These are phyloP conservation scores for Apocrypta bakeri DNA, from an alignment of 1,140 invertebrate species.

Conservation along the genomic window DNA sequence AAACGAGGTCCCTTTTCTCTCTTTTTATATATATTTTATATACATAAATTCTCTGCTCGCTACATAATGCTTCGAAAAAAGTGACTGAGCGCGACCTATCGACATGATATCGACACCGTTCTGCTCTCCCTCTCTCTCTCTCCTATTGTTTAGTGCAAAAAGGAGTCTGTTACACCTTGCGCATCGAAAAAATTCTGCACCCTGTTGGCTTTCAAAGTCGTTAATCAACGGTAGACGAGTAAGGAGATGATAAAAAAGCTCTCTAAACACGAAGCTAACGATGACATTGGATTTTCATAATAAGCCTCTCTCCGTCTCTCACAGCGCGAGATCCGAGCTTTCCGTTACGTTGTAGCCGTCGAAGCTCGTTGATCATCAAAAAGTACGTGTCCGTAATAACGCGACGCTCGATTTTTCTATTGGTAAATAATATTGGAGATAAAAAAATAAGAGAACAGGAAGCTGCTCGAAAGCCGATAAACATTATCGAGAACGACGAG, in stretches of 20 bases:
- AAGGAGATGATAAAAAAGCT: constrained; percentile 1
- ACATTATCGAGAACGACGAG: constrained; percentile 4
- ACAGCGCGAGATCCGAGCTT: too few species aligned
- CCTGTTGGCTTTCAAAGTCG: background rate
- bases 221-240: background rate
- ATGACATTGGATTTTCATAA: background rate
- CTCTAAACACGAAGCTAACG: constrained; percentile 1
- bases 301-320: too few species aligned
- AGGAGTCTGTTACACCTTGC: background rate
- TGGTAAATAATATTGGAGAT: too few species aligned
- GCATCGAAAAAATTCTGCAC: background rate
- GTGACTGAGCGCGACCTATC: constrained; percentile 3
- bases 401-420: too few species aligned
- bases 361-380: background rate
- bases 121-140: background rate
- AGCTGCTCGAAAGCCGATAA: constrained; percentile 2
- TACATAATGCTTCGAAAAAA: constrained; percentile 7
- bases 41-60: too few species aligned
- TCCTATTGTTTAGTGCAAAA: background rate
- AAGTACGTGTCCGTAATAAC: too few species aligned
- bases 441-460: background rate
- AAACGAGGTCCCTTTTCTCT: background rate
- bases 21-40: too few species aligned
- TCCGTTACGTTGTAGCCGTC: background rate
- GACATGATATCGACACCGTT: constrained; percentile 18